Evolutionary conservation across 1,140 invertebrate genomes (phyloP), one percentile per base, ranked within the genome.

Genomic region (Sarcophaga peregrina): DNA sequence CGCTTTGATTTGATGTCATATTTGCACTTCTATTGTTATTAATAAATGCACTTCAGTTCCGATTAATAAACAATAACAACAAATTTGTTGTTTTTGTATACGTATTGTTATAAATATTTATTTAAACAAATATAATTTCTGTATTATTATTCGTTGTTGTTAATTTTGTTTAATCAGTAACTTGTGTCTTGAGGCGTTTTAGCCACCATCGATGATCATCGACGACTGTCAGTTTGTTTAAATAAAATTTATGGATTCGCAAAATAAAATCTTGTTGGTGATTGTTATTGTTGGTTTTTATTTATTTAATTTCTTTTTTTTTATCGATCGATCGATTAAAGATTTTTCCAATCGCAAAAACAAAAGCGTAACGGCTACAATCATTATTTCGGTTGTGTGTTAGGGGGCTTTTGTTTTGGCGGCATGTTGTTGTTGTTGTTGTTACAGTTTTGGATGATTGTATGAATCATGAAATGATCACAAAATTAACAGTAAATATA

Each of bases 101-200:
- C 8, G 8, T 13, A 52, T 52, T 52, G 2, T 9, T 25, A 17
- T 25, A 5, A 25, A 68, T 20, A 68, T 25, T 68, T 68, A 68
- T 68, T 17, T 68, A 25, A 9, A 20, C n/a, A 7, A 20, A 25
- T 68, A 20, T 20, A 52, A 52, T 68, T 68, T 68, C 17, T n/a
- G n/a, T 17, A 10, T 9, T 52, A 1, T 52, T 52, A 1, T 52
- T 52, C 5, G 9, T 52, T 52, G 8, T 52, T 52, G 8, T 52
- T 25, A 20, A 9, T 25, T 58, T 58, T 58, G n/a, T 58, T 58
- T 37, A 58, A 15, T n/a, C 13, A n/a, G 7, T 13, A 2, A 15
- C 13, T 58, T 13, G 46, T 87, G 86, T 74, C 85, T 74, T 15
- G 73, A 47, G 45, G 20, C 17, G 17, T 25, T 78, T 78, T 78